Evolutionary conservation across 2,797 vertebrate species (phyloP).

Genomic region (Leucoraja ocellata): DNA sequence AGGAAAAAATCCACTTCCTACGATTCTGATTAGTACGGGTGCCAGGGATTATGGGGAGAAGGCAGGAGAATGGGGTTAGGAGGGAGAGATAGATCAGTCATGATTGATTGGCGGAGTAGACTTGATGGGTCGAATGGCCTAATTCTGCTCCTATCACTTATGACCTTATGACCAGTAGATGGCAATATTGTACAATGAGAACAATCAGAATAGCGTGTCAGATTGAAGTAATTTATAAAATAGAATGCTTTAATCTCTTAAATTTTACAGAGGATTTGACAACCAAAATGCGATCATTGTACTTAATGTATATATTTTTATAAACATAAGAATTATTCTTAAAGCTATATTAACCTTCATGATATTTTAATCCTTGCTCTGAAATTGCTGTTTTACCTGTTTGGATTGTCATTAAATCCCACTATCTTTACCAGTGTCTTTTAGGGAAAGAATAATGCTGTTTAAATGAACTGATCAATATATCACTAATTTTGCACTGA

Average conservation of each 20-base stretch:
- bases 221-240: neutral
- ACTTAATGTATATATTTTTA: neutral
- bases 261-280: neutral
- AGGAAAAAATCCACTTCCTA: neutral
- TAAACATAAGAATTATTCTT: neutral
- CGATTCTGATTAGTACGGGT: neutral
- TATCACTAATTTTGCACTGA: neutral
- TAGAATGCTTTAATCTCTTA: neutral
- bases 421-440: neutral
- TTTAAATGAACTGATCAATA: neutral
- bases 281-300: too few species aligned
- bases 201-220: neutral
- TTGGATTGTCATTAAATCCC: neutral
- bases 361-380: neutral
- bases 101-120: too few species aligned
- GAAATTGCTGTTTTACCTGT: neutral
- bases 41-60: too few species aligned
- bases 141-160: too few species aligned
- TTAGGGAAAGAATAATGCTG: neutral
- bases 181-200: conserved; percentile 7
- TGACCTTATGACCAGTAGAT: neutral
- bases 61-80: too few species aligned
- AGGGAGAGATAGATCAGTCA: too few species aligned
- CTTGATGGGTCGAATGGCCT: too few species aligned
- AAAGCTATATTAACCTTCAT: neutral